Percentiles rank a stretch among this genome's conserved stretches.
phyloP scores from a whole-genome alignment of 1,140 invertebrate species.

The Potamilus streckersoni region DNA sequence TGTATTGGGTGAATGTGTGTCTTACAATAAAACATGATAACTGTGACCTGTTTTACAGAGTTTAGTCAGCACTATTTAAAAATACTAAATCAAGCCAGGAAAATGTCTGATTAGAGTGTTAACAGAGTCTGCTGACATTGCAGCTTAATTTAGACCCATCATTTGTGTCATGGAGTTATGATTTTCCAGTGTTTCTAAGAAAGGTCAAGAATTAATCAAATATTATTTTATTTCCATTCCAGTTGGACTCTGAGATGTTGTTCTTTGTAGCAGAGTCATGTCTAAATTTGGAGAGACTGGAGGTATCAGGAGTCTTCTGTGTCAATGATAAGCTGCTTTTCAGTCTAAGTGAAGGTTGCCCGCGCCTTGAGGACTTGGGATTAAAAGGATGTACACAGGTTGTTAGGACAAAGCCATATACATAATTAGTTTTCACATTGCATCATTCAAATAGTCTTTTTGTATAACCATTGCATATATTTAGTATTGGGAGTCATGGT shows the following conservation, averaged over 20 bases:
- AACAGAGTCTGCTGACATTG: too few species aligned
- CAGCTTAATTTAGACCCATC: neutral
- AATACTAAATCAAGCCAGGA: too few species aligned
- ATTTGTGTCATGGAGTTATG: neutral
- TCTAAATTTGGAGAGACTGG: constrained; percentile 51
- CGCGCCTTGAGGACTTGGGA: constrained; percentile 44
- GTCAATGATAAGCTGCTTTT: constrained; percentile 53
- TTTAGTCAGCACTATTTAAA: too few species aligned
- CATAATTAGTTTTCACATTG: too few species aligned
- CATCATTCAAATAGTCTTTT: too few species aligned
- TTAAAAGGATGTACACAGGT: constrained; percentile 63
- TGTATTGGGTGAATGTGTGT: too few species aligned
- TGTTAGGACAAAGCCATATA: neutral
- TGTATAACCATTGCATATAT: too few species aligned
- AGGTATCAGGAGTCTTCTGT: constrained; percentile 48
- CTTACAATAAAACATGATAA: too few species aligned
- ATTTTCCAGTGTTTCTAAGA: neutral
- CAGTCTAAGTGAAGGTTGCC: constrained; percentile 51
- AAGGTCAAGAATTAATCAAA: neutral
- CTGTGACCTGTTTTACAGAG: too few species aligned
- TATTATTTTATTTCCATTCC: constrained; percentile 15
- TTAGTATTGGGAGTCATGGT: too few species aligned
- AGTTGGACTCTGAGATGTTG: constrained; percentile 50
- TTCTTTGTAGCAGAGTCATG: constrained; percentile 40
- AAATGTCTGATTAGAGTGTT: too few species aligned